A percentile compares a stretch with the other conserved stretches of the same genome.
phyloP scores from a whole-genome alignment of 2,888 invertebrate genomes.

The Limulus polyphemus region DNA sequence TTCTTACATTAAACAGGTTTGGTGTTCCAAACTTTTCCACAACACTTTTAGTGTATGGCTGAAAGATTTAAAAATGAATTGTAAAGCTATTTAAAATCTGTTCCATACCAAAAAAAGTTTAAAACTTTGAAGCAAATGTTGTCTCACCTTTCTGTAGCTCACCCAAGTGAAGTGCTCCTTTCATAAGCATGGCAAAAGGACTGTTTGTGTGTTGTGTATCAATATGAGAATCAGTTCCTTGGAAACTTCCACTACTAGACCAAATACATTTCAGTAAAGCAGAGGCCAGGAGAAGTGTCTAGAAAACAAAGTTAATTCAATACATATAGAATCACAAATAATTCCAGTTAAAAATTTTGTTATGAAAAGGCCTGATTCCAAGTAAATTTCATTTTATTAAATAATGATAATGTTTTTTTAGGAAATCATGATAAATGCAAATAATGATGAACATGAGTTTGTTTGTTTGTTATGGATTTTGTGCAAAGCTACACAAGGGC shows the following conservation, averaged over 20 bases:
- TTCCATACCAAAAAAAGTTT: too few species aligned
- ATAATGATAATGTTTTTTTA: neutral
- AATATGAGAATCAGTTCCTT: slow-evolving; percentile 19
- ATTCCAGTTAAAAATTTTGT: slow-evolving; percentile 13
- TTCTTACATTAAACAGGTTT: too few species aligned
- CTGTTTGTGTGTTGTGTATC: slow-evolving; percentile 16
- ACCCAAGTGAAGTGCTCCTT: slow-evolving; percentile 25
- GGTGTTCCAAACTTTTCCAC: too few species aligned
- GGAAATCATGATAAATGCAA: neutral
- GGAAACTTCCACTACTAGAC: slow-evolving; percentile 46
- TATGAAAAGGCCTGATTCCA: slow-evolving; percentile 7
- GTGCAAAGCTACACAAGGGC: too few species aligned
- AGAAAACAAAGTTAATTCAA: slow-evolving; percentile 29
- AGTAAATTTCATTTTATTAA: slow-evolving; percentile 8
- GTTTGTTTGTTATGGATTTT: too few species aligned
- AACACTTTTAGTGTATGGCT: too few species aligned
- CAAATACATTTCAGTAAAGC: slow-evolving; percentile 82
- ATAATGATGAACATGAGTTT: too few species aligned
- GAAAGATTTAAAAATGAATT: too few species aligned
- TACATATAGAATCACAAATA: neutral
- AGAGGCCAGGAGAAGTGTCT: slow-evolving; percentile 79
- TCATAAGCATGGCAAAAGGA: slow-evolving; percentile 29
- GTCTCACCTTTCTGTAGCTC: slow-evolving; percentile 27
- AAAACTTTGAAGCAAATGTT: too few species aligned
- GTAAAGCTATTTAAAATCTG: too few species aligned